These are phyloP conservation scores for Elysia crispata DNA, from an alignment of 2,888 invertebrate species.

Conservation along the genomic window DNA sequence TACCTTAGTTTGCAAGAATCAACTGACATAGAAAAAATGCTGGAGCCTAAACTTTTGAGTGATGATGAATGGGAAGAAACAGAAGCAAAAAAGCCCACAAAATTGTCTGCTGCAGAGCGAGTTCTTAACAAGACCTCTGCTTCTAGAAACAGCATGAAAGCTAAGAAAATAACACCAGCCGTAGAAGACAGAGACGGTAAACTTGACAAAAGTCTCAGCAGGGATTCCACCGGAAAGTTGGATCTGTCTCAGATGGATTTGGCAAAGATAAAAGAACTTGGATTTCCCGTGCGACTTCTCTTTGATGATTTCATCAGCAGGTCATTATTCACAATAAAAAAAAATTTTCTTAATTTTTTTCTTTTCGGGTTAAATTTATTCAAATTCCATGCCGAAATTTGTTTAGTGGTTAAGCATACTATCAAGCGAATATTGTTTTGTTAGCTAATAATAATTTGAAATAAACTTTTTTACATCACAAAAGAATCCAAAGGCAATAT, in stretches of 20 bases:
- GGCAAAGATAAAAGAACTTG: neutral
- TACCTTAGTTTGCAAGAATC: too few relatives aligned
- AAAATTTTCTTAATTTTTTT: too few relatives aligned
- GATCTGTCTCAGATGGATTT: constrained; percentile 19
- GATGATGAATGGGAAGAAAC: neutral
- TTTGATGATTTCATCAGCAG: constrained; percentile 42
- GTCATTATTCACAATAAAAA: too few relatives aligned
- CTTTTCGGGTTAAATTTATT: too few relatives aligned
- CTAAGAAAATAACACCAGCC: too few relatives aligned
- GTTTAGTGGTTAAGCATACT: too few relatives aligned
- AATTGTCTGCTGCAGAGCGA: neutral
- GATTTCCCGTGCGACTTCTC: constrained; percentile 31
- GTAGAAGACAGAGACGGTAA: neutral
- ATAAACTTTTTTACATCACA: too few relatives aligned
- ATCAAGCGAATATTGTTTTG: too few relatives aligned
- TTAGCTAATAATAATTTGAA: too few relatives aligned
- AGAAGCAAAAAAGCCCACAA: neutral
- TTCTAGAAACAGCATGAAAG: neutral
- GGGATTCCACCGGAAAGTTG: neutral
- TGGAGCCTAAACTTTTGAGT: neutral
- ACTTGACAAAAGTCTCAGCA: neutral
- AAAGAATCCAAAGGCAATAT: too few relatives aligned
- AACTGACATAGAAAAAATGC: too few relatives aligned
- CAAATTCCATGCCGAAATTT: too few relatives aligned
- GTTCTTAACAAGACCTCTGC: neutral